These are phyloP conservation scores for Cephalotes varians DNA, from an alignment of 2,888 invertebrate genomes.

Conservation along the genomic window DNA sequence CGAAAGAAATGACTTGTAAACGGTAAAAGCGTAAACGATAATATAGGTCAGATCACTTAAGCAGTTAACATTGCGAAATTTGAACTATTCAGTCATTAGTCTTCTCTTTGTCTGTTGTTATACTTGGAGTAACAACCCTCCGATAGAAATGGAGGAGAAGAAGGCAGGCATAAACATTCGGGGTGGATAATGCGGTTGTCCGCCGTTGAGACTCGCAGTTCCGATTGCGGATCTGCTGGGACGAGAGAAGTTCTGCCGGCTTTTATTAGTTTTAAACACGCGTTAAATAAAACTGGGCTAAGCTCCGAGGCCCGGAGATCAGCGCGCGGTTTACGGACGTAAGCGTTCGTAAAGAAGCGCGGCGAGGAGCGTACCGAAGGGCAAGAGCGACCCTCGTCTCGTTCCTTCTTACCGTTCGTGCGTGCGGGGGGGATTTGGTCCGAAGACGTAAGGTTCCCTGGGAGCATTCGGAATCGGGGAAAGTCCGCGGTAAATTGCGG, in stretches of 20 bases:
- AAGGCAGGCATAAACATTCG: neutral
- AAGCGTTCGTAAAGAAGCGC: slow-evolving; percentile 61
- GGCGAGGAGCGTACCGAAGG: slow-evolving; percentile 23
- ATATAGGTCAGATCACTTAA: slow-evolving; percentile 65
- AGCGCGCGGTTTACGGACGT: slow-evolving; percentile 78
- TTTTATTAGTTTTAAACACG: slow-evolving; percentile 86
- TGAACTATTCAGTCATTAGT: slow-evolving; percentile 70
- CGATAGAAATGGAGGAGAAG: slow-evolving; percentile 17
- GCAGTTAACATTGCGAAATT: slow-evolving; percentile 71
- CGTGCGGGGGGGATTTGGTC: slow-evolving; percentile 56
- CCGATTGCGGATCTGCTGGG: slow-evolving; percentile 77
- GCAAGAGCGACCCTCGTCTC: slow-evolving; percentile 48
- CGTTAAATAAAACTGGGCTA: slow-evolving; percentile 85
- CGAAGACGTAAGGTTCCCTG: slow-evolving; percentile 61
- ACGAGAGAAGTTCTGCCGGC: slow-evolving; percentile 36
- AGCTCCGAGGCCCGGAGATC: slow-evolving; percentile 78
- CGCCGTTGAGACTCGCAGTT: slow-evolving; percentile 73
- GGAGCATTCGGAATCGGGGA: slow-evolving; percentile 54
- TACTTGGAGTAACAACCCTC: neutral
- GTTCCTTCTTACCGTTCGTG: slow-evolving; percentile 50
- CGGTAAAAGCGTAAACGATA: slow-evolving; percentile 69
- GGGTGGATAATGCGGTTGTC: slow-evolving; percentile 76
- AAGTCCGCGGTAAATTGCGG: slow-evolving; percentile 64
- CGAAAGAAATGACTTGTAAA: slow-evolving; percentile 57
- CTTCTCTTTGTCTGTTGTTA: slow-evolving; percentile 52